Base-by-base conservation (phyloP, 2,888 invertebrate species). In the Acleris sparsana region DNA sequence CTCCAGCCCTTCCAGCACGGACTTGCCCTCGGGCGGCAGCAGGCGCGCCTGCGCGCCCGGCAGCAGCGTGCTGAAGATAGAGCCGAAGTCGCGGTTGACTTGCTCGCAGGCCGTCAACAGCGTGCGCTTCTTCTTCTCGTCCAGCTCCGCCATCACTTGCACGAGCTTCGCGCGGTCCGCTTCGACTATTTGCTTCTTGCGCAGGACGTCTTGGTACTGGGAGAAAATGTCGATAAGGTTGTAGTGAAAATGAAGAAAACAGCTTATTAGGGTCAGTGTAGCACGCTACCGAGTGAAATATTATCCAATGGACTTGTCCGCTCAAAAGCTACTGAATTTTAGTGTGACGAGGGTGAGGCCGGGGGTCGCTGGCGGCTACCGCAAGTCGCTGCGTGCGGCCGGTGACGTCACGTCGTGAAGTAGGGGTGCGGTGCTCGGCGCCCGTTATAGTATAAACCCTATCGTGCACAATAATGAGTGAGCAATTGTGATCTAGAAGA, bases 31-130 rank as follows among this genome's bases (percentile, higher is more conserved):
- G 0, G 95, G 95, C 18, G 98, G 96, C 67, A 94, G 93, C n/a
- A 99, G 93, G 79, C 95, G 94, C 0, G 99, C 99, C 75, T 96
- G 94, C 0, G 99, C 97, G 0, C 98, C 99, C 2, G 98, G 98
- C 74, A 99, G 93, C 70, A 99, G 92, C 2, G 97, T 96, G 69
- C 95, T 95, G 90, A 99, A 99, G 83, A 99, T 99, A 39, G 97
- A 96, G 11, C 97, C 97, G 86, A 99, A 99, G 92, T 99, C 99
- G 44, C 25, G 51, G 29, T 53, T 52, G 1, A 72, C 73, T 78
- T 95, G 95, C 73, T 95, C 94, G 94, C 97, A 97, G 3, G 99
- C 99, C 62, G 94, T 92, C 62, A 95, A 89, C 17, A 99, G 90
- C 11, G 97, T 96, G 71, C 94, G 94, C 78, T 96, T 96, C 87